These are phyloP conservation scores for Volucella bombylans DNA, from an alignment of 2,888 invertebrate species.

Conservation along the genomic window DNA sequence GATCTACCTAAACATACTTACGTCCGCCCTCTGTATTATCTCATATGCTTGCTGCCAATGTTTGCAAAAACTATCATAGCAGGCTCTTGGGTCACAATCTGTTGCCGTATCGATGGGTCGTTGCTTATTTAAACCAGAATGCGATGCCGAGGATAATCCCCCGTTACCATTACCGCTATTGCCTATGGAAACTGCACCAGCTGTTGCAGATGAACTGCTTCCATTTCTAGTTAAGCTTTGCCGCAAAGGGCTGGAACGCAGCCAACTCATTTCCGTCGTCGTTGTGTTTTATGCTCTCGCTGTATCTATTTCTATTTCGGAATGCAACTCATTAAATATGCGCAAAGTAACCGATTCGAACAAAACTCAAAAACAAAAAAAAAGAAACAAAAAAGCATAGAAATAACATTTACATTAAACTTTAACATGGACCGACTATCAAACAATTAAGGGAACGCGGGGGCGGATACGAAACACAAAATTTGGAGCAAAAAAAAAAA, in stretches of 20 bases:
- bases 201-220: conserved; percentile 80
- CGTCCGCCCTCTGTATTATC: conserved; percentile 89
- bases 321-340: conserved; percentile 67
- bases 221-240: conserved; percentile 84
- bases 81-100: conserved; percentile 93
- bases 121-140: conserved; percentile 78
- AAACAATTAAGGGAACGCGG: conserved; percentile 24
- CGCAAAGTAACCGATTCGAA: conserved; percentile 49
- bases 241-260: conserved; percentile 84
- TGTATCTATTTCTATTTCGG: conserved; percentile 64
- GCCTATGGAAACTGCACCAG: conserved; percentile 80
- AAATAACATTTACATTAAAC: conserved; percentile 36
- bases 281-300: conserved; percentile 32
- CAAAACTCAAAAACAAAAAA: conserved; percentile 17
- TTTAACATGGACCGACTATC: neutral
- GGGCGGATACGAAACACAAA: conserved; percentile 37
- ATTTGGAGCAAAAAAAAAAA: neutral
- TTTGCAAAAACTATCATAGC: conserved; percentile 95
- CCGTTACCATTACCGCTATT: conserved; percentile 80
- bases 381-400: too few species aligned
- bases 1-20: conserved; percentile 62
- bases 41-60: conserved; percentile 96
- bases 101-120: conserved; percentile 86
- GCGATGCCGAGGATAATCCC: conserved; percentile 55
- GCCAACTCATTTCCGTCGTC: conserved; percentile 86